Conservation (phyloP, 2,113 vertebrate species). For the Python bivittatus region DNA sequence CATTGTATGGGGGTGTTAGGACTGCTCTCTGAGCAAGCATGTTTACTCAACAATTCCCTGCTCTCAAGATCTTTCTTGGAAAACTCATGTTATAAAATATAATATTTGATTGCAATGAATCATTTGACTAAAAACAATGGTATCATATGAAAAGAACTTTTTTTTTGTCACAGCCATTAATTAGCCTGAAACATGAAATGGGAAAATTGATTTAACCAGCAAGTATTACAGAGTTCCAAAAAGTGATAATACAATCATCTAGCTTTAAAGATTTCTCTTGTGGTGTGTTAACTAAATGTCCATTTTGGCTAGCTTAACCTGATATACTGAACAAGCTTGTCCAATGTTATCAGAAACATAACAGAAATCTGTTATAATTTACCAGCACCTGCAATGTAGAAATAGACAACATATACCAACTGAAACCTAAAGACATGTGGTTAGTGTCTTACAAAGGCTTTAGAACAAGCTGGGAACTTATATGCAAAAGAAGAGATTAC, state of each 20-base stretch:
- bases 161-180: background rate
- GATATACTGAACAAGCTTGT: background rate
- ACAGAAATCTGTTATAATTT: background rate
- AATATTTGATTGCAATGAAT: background rate
- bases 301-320: background rate
- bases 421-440: background rate
- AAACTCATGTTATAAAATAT: background rate
- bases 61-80: background rate
- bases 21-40: background rate
- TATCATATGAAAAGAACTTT: background rate
- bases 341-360: background rate
- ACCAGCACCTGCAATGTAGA: background rate
- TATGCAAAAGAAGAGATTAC: background rate
- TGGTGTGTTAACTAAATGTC: fast-evolving
- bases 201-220: background rate
- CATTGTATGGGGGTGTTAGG: background rate
- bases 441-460: fast-evolving
- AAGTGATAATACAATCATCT: background rate
- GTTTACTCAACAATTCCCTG: background rate
- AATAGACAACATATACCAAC: background rate
- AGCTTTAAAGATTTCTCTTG: background rate
- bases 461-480: background rate
- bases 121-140: background rate
- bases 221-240: too few relatives aligned
- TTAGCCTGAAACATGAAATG: background rate